Conservation (phyloP, 2,797 vertebrate species). For the Tragelaphus oryx region DNA sequence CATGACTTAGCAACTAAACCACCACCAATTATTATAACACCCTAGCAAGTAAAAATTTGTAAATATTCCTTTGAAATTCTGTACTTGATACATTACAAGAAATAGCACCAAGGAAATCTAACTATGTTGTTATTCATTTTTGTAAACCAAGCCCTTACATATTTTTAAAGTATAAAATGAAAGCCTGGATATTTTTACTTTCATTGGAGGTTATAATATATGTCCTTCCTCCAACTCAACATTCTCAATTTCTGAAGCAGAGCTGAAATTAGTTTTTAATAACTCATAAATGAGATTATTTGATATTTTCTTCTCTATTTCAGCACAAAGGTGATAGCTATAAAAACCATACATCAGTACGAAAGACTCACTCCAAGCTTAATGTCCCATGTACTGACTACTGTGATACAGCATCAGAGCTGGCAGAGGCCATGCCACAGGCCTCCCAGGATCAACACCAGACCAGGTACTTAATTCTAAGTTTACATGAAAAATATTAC, state of each 20-base stretch:
- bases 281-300: neutral
- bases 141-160: slow-evolving; percentile 4
- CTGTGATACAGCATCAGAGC: neutral
- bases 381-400: neutral
- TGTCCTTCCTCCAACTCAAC: slow-evolving; percentile 3
- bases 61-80: slow-evolving; percentile 3
- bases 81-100: neutral
- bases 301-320: neutral
- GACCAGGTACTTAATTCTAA: neutral
- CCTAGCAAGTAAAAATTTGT: neutral
- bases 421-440: neutral
- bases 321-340: neutral
- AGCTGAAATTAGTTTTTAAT: neutral
- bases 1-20: neutral
- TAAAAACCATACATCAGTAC: neutral
- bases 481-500: neutral
- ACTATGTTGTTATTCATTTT: neutral
- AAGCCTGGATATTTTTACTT: slow-evolving; percentile 22
- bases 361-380: neutral
- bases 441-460: neutral
- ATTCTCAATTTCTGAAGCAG: slow-evolving; percentile 35
- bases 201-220: neutral
- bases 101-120: neutral
- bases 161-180: slow-evolving; percentile 46
- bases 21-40: neutral